Evolutionary conservation across 2,888 invertebrate species (phyloP).

Genomic region (Callyntrura guangdongensis): DNA sequence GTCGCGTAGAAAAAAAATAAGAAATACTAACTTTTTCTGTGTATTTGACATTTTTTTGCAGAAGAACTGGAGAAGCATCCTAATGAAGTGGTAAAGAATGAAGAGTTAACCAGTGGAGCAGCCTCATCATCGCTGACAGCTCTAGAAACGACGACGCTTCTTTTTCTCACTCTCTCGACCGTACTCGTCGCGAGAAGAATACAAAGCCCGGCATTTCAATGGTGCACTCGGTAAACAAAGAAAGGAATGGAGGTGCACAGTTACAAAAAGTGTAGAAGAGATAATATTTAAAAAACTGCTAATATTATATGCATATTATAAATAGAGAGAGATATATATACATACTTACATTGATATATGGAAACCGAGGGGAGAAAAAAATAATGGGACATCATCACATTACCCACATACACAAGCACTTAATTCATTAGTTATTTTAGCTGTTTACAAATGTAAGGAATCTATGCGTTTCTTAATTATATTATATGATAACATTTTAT

Average conservation of each 20-base stretch:
- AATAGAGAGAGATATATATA: not conserved
- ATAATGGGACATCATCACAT: constrained; percentile 26
- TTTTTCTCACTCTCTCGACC: constrained; percentile 55
- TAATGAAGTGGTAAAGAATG: constrained; percentile 97
- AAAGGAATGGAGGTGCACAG: constrained; percentile 38
- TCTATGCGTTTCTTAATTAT: not conserved
- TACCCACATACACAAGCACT: not conserved
- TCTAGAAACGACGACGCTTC: constrained; percentile 64
- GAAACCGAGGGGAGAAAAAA: not conserved
- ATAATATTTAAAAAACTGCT: not conserved
- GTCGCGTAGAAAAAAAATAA: not conserved
- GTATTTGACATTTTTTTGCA: constrained; percentile 86
- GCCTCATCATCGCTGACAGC: constrained; percentile 63
- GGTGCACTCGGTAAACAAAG: constrained; percentile 59
- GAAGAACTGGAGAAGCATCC: constrained; percentile 95
- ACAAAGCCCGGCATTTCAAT: constrained; percentile 47
- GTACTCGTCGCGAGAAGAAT: constrained; percentile 61
- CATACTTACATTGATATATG: not conserved
- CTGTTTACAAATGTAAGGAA: constrained; percentile 1
- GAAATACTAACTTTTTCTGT: constrained; percentile 20
- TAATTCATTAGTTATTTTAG: constrained; percentile 1
- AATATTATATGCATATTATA: constrained; percentile 5
- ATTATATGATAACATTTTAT: not conserved
- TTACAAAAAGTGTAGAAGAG: not conserved
- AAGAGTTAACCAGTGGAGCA: constrained; percentile 90